Evolutionary conservation across 2,888 invertebrate genomes (phyloP).

Genomic region (Belgica antarctica): DNA sequence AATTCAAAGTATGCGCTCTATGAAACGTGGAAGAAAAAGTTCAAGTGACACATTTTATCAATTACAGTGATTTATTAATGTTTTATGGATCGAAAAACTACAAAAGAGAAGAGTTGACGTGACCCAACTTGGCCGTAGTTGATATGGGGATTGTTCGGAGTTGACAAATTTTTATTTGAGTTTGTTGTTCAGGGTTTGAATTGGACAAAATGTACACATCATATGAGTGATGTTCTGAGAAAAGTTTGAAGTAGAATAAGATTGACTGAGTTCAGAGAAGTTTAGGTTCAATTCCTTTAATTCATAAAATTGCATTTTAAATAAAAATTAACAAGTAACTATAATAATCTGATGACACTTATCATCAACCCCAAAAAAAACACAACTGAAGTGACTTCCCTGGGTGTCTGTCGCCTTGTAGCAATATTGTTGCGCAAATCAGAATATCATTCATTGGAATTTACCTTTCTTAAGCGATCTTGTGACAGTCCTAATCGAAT

Average conservation of each 20-base stretch:
- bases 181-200: too few species aligned
- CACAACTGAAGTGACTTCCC: neutral
- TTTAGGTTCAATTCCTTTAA: too few species aligned
- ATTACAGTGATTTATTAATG: slow-evolving; percentile 37
- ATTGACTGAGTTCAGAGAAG: too few species aligned
- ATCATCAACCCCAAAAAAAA: too few species aligned
- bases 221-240: too few species aligned
- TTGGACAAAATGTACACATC: too few species aligned
- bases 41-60: slow-evolving; percentile 38
- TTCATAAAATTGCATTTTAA: too few species aligned
- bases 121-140: neutral
- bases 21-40: slow-evolving; percentile 26
- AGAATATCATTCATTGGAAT: slow-evolving; percentile 12
- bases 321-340: too few species aligned
- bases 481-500: neutral
- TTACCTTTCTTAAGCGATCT: neutral
- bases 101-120: neutral
- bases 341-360: too few species aligned
- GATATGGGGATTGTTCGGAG: too few species aligned
- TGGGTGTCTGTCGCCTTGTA: slow-evolving; percentile 31
- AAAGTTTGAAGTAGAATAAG: too few species aligned
- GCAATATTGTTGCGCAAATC: slow-evolving; percentile 27
- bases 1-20: slow-evolving; percentile 23
- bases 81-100: neutral
- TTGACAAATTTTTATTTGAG: too few species aligned